These are phyloP conservation scores for Trissoscelio sp. DNA, from an alignment of 2,888 invertebrate species.

Conservation along the genomic window DNA sequence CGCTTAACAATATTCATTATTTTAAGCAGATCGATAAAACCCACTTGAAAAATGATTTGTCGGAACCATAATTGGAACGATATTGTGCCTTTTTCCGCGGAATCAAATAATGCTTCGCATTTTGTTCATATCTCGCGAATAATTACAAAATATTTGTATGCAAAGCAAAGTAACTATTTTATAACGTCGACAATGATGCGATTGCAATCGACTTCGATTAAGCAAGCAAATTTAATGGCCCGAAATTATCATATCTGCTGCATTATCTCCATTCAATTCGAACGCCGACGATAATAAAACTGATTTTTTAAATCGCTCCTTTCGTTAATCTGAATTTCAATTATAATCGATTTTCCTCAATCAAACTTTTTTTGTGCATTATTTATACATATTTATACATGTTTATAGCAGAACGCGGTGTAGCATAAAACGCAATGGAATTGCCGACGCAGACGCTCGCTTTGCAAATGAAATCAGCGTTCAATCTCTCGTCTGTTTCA, in stretches of 20 bases:
- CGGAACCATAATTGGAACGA: conserved; percentile 11
- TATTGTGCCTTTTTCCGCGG: conserved; percentile 24
- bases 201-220: conserved; percentile 49
- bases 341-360: neutral
- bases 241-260: conserved; percentile 52
- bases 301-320: conserved; percentile 17
- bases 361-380: neutral
- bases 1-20: neutral
- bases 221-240: conserved; percentile 50
- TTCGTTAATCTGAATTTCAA: conserved; percentile 16
- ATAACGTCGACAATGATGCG: conserved; percentile 44
- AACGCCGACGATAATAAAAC: conserved; percentile 9
- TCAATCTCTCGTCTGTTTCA: conserved; percentile 43
- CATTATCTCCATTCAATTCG: conserved; percentile 45
- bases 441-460: neutral
- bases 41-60: conserved; percentile 1
- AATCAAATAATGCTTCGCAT: conserved; percentile 22
- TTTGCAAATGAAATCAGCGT: conserved; percentile 22
- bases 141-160: conserved; percentile 40
- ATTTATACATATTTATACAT: neutral
- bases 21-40: neutral
- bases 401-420: conserved; percentile 5
- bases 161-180: conserved; percentile 41
- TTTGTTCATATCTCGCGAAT: conserved; percentile 16
- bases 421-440: too few relatives aligned